Evolutionary conservation across 1,140 invertebrate species (phyloP).

Genomic region (Drosophila pruinosa): DNA sequence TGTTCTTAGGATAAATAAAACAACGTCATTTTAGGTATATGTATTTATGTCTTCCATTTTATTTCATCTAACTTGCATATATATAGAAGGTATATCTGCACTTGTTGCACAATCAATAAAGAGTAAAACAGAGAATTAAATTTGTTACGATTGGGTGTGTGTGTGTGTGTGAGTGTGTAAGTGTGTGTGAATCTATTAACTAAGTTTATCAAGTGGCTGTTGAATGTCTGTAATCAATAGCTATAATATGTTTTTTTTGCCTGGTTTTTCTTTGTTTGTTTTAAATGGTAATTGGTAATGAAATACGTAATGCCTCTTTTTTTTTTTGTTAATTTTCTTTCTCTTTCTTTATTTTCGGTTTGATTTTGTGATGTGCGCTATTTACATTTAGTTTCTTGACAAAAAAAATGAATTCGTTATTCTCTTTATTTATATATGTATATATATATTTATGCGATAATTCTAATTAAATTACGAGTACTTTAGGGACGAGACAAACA

Average conservation of each 20-base stretch:
- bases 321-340: not conserved
- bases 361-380: slow-evolving; percentile 22
- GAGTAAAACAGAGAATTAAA: slow-evolving; percentile 10
- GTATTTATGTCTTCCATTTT: slow-evolving; percentile 48
- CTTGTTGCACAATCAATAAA: slow-evolving; percentile 46
- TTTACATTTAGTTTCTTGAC: slow-evolving; percentile 44
- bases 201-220: slow-evolving; percentile 17
- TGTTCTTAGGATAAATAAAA: not conserved
- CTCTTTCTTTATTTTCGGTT: not conserved
- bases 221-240: slow-evolving; percentile 14
- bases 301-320: slow-evolving; percentile 1
- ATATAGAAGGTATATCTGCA: slow-evolving; percentile 49
- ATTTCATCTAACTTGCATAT: slow-evolving; percentile 70
- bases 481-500: not conserved
- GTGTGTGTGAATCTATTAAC: slow-evolving; percentile 14
- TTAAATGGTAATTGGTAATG: slow-evolving; percentile 7
- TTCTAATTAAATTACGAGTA: slow-evolving; percentile 30
- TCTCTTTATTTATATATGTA: slow-evolving; percentile 8
- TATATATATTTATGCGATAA: slow-evolving; percentile 1
- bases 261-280: not conserved
- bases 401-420: slow-evolving; percentile 4
- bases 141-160: slow-evolving; percentile 11
- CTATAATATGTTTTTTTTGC: not conserved
- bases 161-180: slow-evolving; percentile 5
- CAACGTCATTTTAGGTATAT: slow-evolving; percentile 10